phyloP scores from a whole-genome alignment of 2,113 vertebrate genomes.

The Chaetura pelagica region DNA sequence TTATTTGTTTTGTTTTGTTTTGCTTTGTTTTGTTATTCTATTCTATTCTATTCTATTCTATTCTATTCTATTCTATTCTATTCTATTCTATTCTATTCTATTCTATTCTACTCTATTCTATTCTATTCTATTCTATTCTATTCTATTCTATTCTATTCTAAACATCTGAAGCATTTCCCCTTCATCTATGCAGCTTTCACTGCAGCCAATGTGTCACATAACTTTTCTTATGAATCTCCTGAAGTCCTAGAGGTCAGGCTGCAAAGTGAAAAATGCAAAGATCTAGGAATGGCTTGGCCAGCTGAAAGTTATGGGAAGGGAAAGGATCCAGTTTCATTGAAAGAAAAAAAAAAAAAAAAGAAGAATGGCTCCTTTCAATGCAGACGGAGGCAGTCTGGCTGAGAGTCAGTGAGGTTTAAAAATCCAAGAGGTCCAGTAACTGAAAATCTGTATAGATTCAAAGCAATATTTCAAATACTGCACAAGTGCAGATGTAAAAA shows the following conservation, averaged over 20 bases:
- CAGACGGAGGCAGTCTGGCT: slow-evolving; percentile 64
- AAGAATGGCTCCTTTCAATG: slow-evolving; percentile 76
- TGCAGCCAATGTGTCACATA: slow-evolving; percentile 46
- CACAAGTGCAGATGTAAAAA: slow-evolving; percentile 45
- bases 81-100: not conserved
- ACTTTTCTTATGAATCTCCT: slow-evolving; percentile 52
- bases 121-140: not conserved
- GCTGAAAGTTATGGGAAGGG: slow-evolving; percentile 73
- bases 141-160: not conserved
- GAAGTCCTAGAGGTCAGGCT: slow-evolving; percentile 59
- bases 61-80: not conserved
- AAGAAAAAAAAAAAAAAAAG: not conserved
- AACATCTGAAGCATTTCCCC: slow-evolving; percentile 9
- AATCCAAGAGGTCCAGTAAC: slow-evolving; percentile 71
- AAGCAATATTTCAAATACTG: slow-evolving; percentile 64
- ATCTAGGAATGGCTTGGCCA: slow-evolving; percentile 64
- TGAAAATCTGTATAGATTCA: slow-evolving; percentile 71
- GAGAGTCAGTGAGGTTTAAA: slow-evolving; percentile 66
- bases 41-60: not conserved
- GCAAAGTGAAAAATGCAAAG: slow-evolving; percentile 61
- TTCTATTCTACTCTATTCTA: not conserved
- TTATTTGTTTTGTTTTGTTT: too few species aligned
- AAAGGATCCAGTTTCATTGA: slow-evolving; percentile 73
- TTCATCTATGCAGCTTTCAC: slow-evolving; percentile 4
- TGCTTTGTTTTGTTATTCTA: not conserved